Base-by-base conservation (phyloP, 2,888 invertebrate genomes). In the Osedax fenrisi region DNA sequence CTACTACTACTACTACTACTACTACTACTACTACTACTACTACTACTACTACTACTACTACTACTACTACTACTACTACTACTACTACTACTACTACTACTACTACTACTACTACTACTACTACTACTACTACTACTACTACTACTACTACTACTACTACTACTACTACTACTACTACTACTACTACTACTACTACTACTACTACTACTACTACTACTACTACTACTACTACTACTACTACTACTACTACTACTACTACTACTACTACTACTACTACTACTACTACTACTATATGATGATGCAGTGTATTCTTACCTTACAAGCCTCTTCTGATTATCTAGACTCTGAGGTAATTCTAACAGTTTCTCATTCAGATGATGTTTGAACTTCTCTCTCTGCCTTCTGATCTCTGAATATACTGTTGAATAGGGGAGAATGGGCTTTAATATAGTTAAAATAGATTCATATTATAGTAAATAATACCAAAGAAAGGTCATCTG, bases 171-270 rank as follows among this genome's bases (percentile, higher is more conserved):
- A 41, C 41, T 41, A 41, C 41, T 41, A 41, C 41, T 41, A 41
- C 41, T 41, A 41, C 41, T 41, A 41, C 72, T 62, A 73, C 73
- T 73, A 73, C 73, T 73, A 73, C 68, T 71, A 73, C 73, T 76
- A 76, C 74, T 71, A 76, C 71, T 76, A 71, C 74, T 75, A 71
- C 71, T 76, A 76, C 74, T 76, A 76, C 74, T 75, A 71, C 66
- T 75, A 75, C 75, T 62, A 75, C 66, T 72, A 76, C 75, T 76
- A 74, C 71, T 76, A 75, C 75, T 76, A 76, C 71, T 75, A 76
- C 75, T 76, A 76, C 75, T 75, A 71, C 75, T 64, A 76, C 75
- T 75, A 76, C 75, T 71, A 75, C 71, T 72, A 75, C 66, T 75
- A 72, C 71, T 64, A 70, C 75, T 71, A 75, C 75, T 75, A 71